Conservation (phyloP, 1,140 invertebrate genomes). For the Zaprionus tsacasi region DNA sequence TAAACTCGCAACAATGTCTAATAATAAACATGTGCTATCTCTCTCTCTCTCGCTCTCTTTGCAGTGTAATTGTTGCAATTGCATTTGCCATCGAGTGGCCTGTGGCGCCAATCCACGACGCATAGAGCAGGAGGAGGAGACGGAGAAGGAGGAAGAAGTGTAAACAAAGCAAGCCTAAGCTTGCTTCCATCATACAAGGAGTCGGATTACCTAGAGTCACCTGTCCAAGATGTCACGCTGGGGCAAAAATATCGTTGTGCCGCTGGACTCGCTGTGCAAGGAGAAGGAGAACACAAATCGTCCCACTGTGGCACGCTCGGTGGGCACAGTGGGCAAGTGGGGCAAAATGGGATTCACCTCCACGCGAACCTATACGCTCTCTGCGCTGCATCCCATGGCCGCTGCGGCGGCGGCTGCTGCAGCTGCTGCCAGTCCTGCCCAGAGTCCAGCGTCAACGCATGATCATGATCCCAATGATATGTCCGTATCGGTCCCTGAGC, state of each 20-base stretch:
- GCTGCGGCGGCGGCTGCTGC: conserved; percentile 83
- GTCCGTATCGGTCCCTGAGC: conserved; percentile 84
- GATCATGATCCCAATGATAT: conserved; percentile 84
- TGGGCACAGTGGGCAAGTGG: conserved; percentile 96
- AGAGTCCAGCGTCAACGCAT: conserved; percentile 86
- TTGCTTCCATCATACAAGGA: conserved; percentile 7
- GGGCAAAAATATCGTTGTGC: conserved; percentile 87
- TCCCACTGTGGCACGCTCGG: conserved; percentile 93
- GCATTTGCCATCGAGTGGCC: conserved; percentile 36
- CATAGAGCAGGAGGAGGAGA: not conserved
- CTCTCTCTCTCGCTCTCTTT: conserved; percentile 9
- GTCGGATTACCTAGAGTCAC: conserved; percentile 3
- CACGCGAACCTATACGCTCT: conserved; percentile 87
- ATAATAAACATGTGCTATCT: conserved; percentile 21
- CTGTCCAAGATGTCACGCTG: conserved; percentile 86
- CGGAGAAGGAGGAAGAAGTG: conserved; percentile 9
- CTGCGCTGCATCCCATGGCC: conserved; percentile 74
- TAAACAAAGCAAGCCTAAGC: conserved; percentile 40
- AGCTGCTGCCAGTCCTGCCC: conserved; percentile 84
- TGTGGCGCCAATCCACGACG: conserved; percentile 9
- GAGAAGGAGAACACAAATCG: conserved; percentile 93
- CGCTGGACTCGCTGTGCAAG: conserved; percentile 87
- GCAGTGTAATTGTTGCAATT: conserved; percentile 46
- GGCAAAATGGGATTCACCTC: conserved; percentile 97
- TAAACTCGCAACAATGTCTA: conserved; percentile 3